Base-by-base conservation (phyloP, 2,888 invertebrate genomes). In the Parnassius orleans region DNA sequence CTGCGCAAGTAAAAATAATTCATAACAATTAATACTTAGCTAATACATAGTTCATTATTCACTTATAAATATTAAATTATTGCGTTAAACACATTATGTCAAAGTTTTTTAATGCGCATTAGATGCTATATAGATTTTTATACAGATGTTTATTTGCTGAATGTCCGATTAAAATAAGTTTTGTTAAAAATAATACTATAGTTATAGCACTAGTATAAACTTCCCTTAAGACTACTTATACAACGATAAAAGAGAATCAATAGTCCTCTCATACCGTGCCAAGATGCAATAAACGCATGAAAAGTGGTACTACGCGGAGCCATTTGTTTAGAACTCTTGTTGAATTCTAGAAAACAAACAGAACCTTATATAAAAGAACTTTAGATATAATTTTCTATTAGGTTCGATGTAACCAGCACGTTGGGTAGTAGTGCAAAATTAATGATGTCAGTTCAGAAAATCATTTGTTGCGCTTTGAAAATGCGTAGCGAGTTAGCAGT, bases 241-340 rank as follows among this genome's bases (percentile, higher is more conserved):
- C 74, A 77, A 76, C 73, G 79, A 86, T 86, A 85, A 80, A 86
- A 75, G 71, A 56, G 76, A 81, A 84, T 83, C 86, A 85, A 87
- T 86, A 83, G 77, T 78, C 73, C 79, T 82, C 81, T 83, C 77
- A 76, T 83, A 81, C 79, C 86, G 84, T 86, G 86, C 83, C 81
- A 84, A 83, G 80, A 76, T 75, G 80, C 83, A 86, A 87, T 87
- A 87, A 88, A 83, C 81, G 83, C 77, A 86, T 82, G 84, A 86
- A 86, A 85, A 84, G 83, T 86, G 84, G 81, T 82, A 75, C 76
- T 74, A 74, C 72, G 72, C 66, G 68, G 33, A 78, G 62, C 80
- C 81, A 86, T 86, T 86, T 83, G 80, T 86, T 78, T 73, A 76
- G 73, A 68, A 69, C 72, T 56, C 65, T 68, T 69, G 66, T 63